These are phyloP conservation scores for Gulo gulo DNA, from an alignment of 2,113 vertebrate genomes.

Conservation along the genomic window DNA sequence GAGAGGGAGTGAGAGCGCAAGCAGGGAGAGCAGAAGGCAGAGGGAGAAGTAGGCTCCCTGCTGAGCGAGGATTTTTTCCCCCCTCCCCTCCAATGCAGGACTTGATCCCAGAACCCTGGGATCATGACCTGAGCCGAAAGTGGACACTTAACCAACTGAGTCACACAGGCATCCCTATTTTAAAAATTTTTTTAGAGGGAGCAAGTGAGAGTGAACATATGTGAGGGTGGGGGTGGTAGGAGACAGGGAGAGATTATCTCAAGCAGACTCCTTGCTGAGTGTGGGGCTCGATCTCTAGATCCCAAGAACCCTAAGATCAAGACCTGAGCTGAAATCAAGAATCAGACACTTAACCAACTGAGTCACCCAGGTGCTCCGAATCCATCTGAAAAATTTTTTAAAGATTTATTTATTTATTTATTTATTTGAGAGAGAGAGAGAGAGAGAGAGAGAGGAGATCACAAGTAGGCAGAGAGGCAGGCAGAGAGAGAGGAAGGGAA, in stretches of 20 bases:
- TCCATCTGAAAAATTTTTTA: neutral
- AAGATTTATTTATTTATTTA: neutral
- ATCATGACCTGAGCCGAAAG: neutral
- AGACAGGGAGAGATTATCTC: too few relatives aligned
- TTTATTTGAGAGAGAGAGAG: too few relatives aligned
- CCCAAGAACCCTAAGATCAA: neutral
- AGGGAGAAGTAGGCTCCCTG: neutral
- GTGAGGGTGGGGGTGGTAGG: too few relatives aligned
- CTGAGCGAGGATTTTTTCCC: neutral
- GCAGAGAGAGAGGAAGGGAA: too few relatives aligned
- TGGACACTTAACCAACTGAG: too few relatives aligned
- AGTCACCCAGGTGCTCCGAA: neutral
- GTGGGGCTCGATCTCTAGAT: neutral
- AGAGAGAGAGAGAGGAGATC: too few relatives aligned
- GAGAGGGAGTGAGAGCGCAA: neutral
- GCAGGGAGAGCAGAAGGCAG: neutral
- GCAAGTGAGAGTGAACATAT: too few relatives aligned
- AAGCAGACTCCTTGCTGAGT: too few relatives aligned
- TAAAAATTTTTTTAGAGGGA: too few relatives aligned
- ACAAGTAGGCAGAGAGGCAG: too few relatives aligned
- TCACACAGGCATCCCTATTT: too few relatives aligned
- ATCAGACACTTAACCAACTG: neutral
- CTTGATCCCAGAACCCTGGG: neutral
- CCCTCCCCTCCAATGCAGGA: fast-evolving
- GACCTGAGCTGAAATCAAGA: neutral